Evolutionary conservation across 2,113 vertebrate genomes (phyloP).

Genomic region (Lasiurus borealis): DNA sequence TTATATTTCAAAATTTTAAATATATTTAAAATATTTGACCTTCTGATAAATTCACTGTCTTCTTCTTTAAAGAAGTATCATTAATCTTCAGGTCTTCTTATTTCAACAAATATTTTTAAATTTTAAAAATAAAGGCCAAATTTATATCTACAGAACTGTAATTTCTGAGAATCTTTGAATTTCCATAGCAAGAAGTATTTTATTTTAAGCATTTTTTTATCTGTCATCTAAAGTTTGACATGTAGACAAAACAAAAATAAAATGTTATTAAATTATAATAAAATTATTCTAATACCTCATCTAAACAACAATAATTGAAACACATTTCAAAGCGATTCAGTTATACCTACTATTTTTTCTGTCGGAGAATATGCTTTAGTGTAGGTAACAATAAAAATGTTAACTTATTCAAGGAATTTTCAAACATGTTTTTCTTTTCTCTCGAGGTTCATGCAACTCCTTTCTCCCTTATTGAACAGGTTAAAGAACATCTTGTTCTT

Average conservation of each 20-base stretch:
- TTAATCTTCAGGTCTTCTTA: background rate
- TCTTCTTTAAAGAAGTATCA: background rate
- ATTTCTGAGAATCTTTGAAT: background rate
- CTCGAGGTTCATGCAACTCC: background rate
- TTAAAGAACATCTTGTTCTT: slow-evolving; percentile 42
- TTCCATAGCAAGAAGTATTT: background rate
- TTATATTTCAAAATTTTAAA: background rate
- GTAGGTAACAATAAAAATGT: background rate
- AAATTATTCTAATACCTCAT: background rate
- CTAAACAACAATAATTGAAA: slow-evolving; percentile 46
- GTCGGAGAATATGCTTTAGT: background rate
- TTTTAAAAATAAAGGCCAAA: slow-evolving; percentile 33
- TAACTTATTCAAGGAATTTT: slow-evolving; percentile 46
- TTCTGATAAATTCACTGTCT: background rate
- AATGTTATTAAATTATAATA: slow-evolving; percentile 24
- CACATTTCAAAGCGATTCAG: slow-evolving; percentile 28
- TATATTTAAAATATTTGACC: background rate
- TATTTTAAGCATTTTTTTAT: background rate
- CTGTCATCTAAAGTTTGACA: background rate
- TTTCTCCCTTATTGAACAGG: background rate
- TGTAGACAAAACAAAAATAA: slow-evolving; percentile 27
- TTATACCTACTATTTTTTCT: background rate
- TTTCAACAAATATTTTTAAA: slow-evolving; percentile 7
- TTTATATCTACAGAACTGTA: background rate
- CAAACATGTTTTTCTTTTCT: slow-evolving; percentile 23